phyloP scores from a whole-genome alignment of 2,888 invertebrate species.

The Lymantria monacha region DNA sequence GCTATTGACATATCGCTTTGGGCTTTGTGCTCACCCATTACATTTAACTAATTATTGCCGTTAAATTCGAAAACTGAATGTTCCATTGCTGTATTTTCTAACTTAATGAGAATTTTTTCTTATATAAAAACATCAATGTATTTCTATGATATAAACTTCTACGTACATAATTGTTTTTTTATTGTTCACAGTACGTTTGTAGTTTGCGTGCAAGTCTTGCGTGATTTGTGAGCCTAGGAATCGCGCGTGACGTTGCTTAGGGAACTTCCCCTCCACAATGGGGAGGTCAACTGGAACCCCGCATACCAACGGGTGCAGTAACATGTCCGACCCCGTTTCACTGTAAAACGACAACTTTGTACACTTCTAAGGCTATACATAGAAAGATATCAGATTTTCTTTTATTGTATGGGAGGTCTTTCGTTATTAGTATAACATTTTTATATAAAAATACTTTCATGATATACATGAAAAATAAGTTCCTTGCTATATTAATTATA shows the following conservation, averaged over 20 bases:
- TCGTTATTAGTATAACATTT: no score
- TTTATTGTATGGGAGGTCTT: constrained; percentile 6
- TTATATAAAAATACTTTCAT: no score
- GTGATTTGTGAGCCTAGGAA: constrained; percentile 74
- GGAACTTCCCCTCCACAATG: constrained; percentile 53
- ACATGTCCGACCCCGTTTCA: constrained; percentile 73
- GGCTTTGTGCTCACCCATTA: constrained; percentile 33
- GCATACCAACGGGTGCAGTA: constrained; percentile 72
- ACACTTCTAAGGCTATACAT: no score
- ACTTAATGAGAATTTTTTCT: background rate
- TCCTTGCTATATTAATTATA: no score
- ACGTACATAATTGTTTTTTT: constrained; percentile 36
- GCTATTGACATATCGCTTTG: constrained; percentile 59
- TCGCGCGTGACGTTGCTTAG: constrained; percentile 73
- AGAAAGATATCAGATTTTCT: constrained; percentile 52
- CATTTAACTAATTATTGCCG: constrained; percentile 1
- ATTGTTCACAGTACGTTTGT: constrained; percentile 38
- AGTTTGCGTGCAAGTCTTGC: constrained; percentile 69
- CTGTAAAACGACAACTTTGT: constrained; percentile 66
- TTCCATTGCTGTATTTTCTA: constrained; percentile 32
- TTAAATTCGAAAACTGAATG: background rate
- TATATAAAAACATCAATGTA: constrained; percentile 25
- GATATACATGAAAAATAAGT: no score
- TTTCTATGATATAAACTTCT: constrained; percentile 6
- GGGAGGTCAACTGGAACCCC: constrained; percentile 59